Conservation (phyloP, 2,113 vertebrate species). For the Chloebia gouldiae region DNA sequence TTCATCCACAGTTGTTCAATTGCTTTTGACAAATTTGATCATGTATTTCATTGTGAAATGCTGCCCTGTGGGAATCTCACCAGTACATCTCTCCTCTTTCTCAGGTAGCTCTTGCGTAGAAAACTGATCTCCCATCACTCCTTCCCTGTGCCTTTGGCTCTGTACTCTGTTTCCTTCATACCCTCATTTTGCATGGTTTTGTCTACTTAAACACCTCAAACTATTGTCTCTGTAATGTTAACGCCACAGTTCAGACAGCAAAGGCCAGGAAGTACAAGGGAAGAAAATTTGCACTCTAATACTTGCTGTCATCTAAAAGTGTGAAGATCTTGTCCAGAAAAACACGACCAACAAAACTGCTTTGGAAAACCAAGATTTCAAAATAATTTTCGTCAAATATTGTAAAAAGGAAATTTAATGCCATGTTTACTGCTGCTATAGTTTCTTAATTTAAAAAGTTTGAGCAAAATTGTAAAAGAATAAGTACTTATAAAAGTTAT, state of each 20-base stretch:
- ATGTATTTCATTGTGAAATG: not conserved
- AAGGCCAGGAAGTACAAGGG: not conserved
- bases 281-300: not conserved
- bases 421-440: accelerated
- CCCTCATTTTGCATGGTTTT: not conserved
- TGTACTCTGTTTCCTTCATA: not conserved
- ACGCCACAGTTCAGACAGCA: not conserved
- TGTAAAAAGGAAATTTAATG: not conserved
- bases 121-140: not conserved
- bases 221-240: not conserved
- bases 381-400: not conserved
- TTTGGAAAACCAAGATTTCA: not conserved
- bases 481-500: accelerated
- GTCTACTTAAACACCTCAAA: not conserved
- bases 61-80: not conserved
- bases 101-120: not conserved
- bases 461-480: not conserved
- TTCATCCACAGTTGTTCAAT: not conserved
- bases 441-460: not conserved
- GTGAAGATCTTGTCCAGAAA: not conserved
- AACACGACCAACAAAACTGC: accelerated
- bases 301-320: not conserved
- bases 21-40: not conserved
- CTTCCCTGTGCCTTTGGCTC: not conserved
- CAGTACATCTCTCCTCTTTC: not conserved